Evolutionary conservation across 2,888 invertebrate genomes (phyloP).

Genomic region (Rhogogaster chlorosoma): DNA sequence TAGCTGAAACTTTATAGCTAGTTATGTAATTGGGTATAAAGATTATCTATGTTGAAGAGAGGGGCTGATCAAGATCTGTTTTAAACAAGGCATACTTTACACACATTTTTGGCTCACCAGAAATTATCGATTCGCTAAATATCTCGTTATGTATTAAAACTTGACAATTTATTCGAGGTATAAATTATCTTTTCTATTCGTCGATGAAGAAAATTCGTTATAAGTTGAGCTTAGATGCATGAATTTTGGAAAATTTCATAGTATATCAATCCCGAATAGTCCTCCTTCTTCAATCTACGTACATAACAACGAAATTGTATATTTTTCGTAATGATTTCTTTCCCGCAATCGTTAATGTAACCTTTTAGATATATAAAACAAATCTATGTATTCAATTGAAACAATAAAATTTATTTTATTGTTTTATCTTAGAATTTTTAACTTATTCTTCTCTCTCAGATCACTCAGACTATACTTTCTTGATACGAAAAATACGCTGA

Average conservation of each 20-base stretch:
- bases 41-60: constrained; percentile 16
- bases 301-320: constrained; percentile 31
- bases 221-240: background rate
- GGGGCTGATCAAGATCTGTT: background rate
- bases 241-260: background rate
- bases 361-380: constrained; percentile 19
- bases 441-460: background rate
- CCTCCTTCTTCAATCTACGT: constrained; percentile 13
- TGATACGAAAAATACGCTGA: background rate
- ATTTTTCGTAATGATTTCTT: constrained; percentile 9
- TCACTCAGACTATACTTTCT: background rate
- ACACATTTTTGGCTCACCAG: background rate
- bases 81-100: background rate
- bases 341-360: constrained; percentile 6
- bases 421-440: background rate
- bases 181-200: background rate
- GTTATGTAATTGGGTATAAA: constrained; percentile 16
- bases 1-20: constrained; percentile 29
- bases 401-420: constrained; percentile 16
- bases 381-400: constrained; percentile 31
- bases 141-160: background rate
- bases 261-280: background rate
- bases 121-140: background rate
- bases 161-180: background rate
- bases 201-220: background rate